These are phyloP conservation scores for Mungos mungo DNA, from an alignment of 2,113 vertebrate genomes.

Conservation along the genomic window DNA sequence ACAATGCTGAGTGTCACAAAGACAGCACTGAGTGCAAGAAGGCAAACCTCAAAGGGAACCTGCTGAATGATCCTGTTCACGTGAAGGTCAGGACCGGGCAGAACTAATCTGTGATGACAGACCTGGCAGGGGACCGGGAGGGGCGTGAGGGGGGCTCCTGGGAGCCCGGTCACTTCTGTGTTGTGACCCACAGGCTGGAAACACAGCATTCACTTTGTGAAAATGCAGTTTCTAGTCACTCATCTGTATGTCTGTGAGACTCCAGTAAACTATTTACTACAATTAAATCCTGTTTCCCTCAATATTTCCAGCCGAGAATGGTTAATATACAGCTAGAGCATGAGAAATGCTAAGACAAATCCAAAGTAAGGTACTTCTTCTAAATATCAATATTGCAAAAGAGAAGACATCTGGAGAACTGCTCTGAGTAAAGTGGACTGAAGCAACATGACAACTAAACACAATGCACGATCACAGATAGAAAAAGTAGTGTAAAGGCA, in stretches of 20 bases:
- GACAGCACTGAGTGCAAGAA: neutral
- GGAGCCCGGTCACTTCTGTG: neutral
- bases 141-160: neutral
- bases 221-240: neutral
- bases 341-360: neutral
- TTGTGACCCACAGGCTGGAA: neutral
- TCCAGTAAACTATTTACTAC: neutral
- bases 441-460: neutral
- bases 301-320: neutral
- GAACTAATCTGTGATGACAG: neutral
- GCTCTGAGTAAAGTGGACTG: neutral
- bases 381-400: neutral
- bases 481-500: neutral
- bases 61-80: neutral
- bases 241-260: neutral
- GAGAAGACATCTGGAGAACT: neutral
- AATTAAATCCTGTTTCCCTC: neutral
- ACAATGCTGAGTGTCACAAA: neutral
- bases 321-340: neutral
- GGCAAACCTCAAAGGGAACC: neutral
- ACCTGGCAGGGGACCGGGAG: neutral
- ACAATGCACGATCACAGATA: neutral
- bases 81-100: neutral
- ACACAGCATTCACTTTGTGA: neutral
- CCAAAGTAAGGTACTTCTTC: neutral